Conservation (phyloP, 2,113 vertebrate species). For the Cephalopholis sonnerati region DNA sequence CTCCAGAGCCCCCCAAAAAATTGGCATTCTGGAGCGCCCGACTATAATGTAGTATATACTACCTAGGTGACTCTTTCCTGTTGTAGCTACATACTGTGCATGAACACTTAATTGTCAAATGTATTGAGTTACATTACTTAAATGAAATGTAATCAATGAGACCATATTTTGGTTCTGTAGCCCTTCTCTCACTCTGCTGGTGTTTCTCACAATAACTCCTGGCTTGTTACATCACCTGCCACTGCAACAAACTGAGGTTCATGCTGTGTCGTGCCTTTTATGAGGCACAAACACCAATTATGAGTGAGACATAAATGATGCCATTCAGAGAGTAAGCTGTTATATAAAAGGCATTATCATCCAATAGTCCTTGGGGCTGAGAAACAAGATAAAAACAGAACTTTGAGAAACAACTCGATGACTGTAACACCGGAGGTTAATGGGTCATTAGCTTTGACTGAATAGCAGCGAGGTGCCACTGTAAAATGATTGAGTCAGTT, state of each 20-base stretch:
- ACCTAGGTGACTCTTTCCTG: background rate
- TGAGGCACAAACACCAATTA: background rate
- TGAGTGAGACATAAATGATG: background rate
- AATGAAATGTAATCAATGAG: background rate
- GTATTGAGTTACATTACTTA: background rate
- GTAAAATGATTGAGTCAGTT: background rate
- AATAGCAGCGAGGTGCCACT: background rate
- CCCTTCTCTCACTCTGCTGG: too few relatives aligned
- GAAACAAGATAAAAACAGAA: conserved; percentile 12
- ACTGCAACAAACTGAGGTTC: background rate
- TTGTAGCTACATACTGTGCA: background rate
- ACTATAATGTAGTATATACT: too few relatives aligned
- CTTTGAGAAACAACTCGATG: conserved; percentile 6
- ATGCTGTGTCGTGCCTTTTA: background rate
- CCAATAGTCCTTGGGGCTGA: background rate
- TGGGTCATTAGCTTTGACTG: conserved; percentile 20
- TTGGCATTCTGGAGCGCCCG: too few relatives aligned
- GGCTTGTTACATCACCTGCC: background rate
- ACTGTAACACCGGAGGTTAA: background rate
- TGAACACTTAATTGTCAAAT: background rate
- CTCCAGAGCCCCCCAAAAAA: too few relatives aligned
- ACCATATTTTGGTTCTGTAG: background rate
- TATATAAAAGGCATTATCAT: too few relatives aligned
- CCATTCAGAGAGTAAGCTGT: background rate
- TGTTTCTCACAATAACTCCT: background rate